Evolutionary conservation across 2,888 invertebrate species (phyloP).

Genomic region (Tanytarsus gracilentus): DNA sequence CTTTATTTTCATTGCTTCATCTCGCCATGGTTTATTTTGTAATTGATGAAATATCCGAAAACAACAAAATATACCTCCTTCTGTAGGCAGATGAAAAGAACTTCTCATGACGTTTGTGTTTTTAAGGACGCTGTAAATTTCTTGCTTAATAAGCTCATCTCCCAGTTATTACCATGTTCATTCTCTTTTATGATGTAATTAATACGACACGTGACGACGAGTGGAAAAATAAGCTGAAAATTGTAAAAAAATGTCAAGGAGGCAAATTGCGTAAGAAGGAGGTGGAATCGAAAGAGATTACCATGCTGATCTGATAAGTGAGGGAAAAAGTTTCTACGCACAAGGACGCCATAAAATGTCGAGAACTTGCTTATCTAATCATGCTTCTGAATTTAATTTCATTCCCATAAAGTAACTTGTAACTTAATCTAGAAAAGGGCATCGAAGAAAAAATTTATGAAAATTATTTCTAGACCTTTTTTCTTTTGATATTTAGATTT

Average conservation of each 20-base stretch:
- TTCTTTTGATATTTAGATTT: slow-evolving; percentile 21
- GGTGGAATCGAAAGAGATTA: neutral
- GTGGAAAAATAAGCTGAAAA: no score
- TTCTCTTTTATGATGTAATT: slow-evolving; percentile 22
- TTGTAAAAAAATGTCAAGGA: neutral
- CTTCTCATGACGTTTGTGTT: no score
- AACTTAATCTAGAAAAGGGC: no score
- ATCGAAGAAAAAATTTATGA: no score
- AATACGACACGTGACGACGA: slow-evolving; percentile 20
- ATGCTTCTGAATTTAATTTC: no score
- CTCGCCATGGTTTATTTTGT: slow-evolving; percentile 3
- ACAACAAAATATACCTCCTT: neutral
- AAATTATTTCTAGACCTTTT: no score
- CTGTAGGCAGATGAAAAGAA: neutral
- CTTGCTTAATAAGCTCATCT: neutral
- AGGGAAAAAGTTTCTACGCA: no score
- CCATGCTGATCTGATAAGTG: no score
- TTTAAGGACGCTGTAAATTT: no score
- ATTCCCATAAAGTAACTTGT: no score
- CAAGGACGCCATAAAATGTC: no score
- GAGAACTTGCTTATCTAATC: no score
- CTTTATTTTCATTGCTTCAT: neutral
- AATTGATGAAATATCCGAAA: slow-evolving; percentile 5
- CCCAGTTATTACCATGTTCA: neutral
- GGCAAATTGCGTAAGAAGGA: neutral